Conservation (phyloP, 2,797 vertebrate species). For the Epinephelus coioides region DNA sequence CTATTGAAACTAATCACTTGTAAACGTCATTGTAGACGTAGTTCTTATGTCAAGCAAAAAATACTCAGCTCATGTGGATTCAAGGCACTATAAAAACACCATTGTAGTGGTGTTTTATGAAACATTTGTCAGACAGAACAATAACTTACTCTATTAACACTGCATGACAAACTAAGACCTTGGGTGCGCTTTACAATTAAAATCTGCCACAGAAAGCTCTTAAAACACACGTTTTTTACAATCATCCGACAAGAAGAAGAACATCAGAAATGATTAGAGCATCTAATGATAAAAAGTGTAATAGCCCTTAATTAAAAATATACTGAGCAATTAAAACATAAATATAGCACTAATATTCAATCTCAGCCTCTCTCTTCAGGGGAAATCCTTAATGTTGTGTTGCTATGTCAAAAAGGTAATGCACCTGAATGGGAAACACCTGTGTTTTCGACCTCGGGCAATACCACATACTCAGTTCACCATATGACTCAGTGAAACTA, state of each 20-base stretch:
- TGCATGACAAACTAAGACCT: neutral
- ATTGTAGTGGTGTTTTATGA: neutral
- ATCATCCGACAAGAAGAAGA: neutral
- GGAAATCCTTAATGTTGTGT: neutral
- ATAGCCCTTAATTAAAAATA: neutral
- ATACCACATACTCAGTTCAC: too few relatives aligned
- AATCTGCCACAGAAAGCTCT: neutral
- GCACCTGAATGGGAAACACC: neutral
- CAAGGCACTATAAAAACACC: neutral
- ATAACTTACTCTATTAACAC: neutral
- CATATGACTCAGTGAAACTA: constrained; percentile 46
- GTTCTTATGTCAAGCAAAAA: neutral
- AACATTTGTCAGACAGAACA: neutral
- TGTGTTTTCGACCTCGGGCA: too few relatives aligned
- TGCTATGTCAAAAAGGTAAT: neutral
- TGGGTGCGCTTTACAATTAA: neutral
- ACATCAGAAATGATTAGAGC: neutral
- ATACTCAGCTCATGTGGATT: neutral
- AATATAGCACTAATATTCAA: neutral
- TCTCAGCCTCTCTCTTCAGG: neutral
- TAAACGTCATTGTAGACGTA: neutral
- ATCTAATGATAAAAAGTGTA: neutral
- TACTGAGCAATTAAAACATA: neutral
- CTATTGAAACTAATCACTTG: neutral
- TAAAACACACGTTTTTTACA: neutral